Evolutionary conservation across 2,888 invertebrate genomes (phyloP).

Genomic region (Himalopsyche kuldschensis): DNA sequence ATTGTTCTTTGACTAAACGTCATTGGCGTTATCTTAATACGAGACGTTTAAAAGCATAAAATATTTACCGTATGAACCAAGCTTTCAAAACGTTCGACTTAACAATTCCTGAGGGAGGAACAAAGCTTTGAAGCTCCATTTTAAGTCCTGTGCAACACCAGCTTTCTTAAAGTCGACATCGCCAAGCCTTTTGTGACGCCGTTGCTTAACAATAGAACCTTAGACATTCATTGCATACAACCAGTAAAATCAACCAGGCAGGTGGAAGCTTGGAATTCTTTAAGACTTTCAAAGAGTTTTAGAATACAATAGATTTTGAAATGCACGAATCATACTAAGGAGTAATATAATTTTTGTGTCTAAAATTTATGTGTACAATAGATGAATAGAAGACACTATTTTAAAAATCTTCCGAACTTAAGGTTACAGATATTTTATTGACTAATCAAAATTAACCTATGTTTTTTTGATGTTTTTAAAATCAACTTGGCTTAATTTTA

Average conservation of each 20-base stretch:
- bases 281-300: neutral
- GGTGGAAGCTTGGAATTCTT: neutral
- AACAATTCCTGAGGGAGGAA: neutral
- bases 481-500: too few relatives aligned
- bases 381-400: too few relatives aligned
- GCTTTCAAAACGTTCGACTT: neutral
- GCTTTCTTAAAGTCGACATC: neutral
- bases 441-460: too few relatives aligned
- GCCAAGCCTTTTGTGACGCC: neutral
- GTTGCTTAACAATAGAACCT: neutral
- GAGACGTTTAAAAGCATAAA: neutral
- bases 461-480: too few relatives aligned
- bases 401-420: too few relatives aligned
- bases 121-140: neutral
- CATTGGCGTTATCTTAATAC: too few relatives aligned
- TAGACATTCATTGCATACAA: neutral
- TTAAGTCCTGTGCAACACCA: neutral
- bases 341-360: too few relatives aligned
- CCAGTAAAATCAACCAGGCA: neutral
- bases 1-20: neutral
- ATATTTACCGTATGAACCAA: neutral
- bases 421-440: too few relatives aligned
- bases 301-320: neutral
- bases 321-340: neutral
- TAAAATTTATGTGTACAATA: too few relatives aligned